Percentiles rank a stretch among this genome's conserved stretches.
These are phyloP conservation scores for Candoia aspera DNA, from an alignment of 2,113 vertebrate genomes.

Conservation along the genomic window DNA sequence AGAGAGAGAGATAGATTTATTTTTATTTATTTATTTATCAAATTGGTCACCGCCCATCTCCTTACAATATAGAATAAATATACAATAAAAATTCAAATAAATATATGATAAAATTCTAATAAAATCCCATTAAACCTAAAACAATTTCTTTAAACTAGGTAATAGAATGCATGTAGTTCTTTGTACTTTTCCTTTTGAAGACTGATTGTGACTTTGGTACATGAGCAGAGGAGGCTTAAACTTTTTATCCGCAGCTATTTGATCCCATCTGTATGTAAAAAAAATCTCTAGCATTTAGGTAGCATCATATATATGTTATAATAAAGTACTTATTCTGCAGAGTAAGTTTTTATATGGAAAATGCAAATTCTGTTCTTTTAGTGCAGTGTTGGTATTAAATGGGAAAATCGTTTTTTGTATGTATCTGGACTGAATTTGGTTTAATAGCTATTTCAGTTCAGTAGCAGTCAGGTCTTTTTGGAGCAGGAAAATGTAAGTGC, in stretches of 20 bases:
- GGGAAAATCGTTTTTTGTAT: not conserved
- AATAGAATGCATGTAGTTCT: not conserved
- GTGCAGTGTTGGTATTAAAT: not conserved
- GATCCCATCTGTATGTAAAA: not conserved
- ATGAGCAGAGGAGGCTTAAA: not conserved
- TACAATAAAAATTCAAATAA: no score
- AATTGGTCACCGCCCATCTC: no score
- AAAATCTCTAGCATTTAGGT: not conserved
- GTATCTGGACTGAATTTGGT: not conserved
- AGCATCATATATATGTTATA: not conserved
- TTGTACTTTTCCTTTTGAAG: not conserved
- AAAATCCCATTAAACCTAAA: no score
- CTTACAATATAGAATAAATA: no score
- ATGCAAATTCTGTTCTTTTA: not conserved
- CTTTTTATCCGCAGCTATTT: not conserved
- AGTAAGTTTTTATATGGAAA: not conserved
- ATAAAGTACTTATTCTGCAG: not conserved
- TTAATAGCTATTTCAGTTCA: constrained; percentile 1
- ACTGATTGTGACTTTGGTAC: not conserved
- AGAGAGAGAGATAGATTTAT: no score
- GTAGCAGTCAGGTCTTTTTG: not conserved
- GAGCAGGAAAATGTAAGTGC: not conserved
- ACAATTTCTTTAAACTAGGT: not conserved
- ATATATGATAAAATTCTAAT: no score
- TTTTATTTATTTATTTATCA: no score